These are phyloP conservation scores for Anarsia innoxiella DNA, from an alignment of 2,888 invertebrate genomes.

Conservation along the genomic window DNA sequence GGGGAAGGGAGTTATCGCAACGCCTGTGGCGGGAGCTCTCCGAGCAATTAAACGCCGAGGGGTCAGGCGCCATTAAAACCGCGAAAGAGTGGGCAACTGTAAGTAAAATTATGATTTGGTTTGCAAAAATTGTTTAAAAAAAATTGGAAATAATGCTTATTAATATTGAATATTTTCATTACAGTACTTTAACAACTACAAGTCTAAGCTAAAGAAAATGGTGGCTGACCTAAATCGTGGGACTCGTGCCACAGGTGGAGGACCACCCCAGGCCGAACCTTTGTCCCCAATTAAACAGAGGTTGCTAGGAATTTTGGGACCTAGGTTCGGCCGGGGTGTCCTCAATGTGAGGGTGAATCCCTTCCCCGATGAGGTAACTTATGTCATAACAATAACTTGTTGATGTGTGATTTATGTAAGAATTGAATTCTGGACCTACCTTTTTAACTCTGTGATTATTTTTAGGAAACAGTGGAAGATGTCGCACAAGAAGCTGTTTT, in stretches of 20 bases:
- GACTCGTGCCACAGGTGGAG: too few relatives aligned
- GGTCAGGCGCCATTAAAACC: neutral
- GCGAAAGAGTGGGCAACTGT: neutral
- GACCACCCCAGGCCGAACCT: neutral
- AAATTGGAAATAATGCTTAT: neutral
- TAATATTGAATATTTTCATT: neutral
- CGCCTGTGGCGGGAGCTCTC: neutral
- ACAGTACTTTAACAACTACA: neutral
- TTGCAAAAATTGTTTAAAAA: neutral
- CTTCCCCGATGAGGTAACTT: neutral
- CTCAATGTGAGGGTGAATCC: neutral
- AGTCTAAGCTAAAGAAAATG: neutral
- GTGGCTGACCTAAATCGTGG: neutral
- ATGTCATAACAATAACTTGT: neutral
- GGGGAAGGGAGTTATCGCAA: neutral
- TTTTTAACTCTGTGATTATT: neutral
- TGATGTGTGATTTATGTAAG: neutral
- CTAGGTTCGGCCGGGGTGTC: neutral
- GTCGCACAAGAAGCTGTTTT: neutral
- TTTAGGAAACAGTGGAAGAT: too few relatives aligned
- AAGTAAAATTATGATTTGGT: neutral
- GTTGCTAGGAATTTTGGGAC: neutral
- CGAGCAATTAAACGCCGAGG: neutral
- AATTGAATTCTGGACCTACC: neutral
- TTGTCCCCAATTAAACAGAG: neutral